phyloP scores from a whole-genome alignment of 2,797 vertebrate genomes.

The Rhodeus uyekii region DNA sequence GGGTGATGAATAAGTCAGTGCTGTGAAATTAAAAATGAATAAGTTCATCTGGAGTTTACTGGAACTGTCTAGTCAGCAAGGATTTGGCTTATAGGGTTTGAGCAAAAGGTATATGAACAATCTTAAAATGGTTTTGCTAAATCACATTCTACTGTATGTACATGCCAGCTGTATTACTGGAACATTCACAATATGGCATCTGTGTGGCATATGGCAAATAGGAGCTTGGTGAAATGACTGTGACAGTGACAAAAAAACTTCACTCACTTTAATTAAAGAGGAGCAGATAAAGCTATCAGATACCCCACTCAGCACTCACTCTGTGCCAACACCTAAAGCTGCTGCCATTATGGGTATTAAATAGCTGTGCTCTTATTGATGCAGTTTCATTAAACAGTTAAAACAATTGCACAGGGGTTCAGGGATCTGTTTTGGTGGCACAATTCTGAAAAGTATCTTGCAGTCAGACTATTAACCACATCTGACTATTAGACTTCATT shows the following conservation, averaged over 20 bases:
- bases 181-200: background rate
- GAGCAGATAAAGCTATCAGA: slow-evolving; percentile 51
- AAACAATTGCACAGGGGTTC: slow-evolving; percentile 2
- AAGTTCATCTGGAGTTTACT: slow-evolving; percentile 47
- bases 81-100: background rate
- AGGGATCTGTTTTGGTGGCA: background rate
- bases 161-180: background rate
- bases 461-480: slow-evolving; percentile 1
- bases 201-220: slow-evolving; percentile 14
- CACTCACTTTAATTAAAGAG: slow-evolving; percentile 59
- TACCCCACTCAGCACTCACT: slow-evolving; percentile 32
- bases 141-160: background rate
- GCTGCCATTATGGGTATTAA: slow-evolving; percentile 38
- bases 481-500: background rate
- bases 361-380: background rate
- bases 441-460: background rate
- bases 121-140: background rate
- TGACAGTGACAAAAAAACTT: slow-evolving; percentile 27
- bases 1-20: slow-evolving; percentile 52
- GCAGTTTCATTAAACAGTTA: slow-evolving; percentile 29
- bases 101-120: background rate
- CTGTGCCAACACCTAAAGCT: slow-evolving; percentile 14
- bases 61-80: slow-evolving; percentile 27
- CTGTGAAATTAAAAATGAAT: slow-evolving; percentile 51
- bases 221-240: slow-evolving; percentile 13